Evolutionary conservation across 2,113 vertebrate genomes (phyloP).

Genomic region (Rhadina sibilatrix): DNA sequence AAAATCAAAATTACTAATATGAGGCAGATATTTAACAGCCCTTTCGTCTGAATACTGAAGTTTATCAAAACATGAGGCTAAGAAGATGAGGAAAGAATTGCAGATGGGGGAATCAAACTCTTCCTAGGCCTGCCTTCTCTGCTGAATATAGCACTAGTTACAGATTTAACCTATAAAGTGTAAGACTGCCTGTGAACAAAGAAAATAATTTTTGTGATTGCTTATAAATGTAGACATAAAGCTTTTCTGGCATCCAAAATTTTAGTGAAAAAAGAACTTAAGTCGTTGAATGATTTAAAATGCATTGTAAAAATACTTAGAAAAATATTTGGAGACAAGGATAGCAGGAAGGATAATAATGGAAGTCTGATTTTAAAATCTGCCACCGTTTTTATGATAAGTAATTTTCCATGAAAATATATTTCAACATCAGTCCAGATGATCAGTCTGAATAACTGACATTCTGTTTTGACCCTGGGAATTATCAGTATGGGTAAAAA

Average conservation of each 20-base stretch:
- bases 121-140: neutral
- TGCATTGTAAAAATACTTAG: neutral
- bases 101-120: neutral
- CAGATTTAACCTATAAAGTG: neutral
- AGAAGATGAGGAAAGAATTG: neutral
- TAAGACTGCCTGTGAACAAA: neutral
- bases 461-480: neutral
- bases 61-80: neutral
- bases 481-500: neutral
- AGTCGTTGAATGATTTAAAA: neutral
- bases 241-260: neutral
- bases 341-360: neutral
- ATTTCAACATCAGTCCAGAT: neutral
- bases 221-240: neutral
- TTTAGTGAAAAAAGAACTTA: neutral
- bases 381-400: neutral
- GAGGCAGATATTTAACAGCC: slow-evolving; percentile 8
- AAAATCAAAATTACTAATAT: neutral
- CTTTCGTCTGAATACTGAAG: neutral
- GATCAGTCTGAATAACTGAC: neutral
- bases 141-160: neutral
- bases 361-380: neutral
- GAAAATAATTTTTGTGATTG: neutral
- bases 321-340: neutral
- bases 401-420: neutral